Evolutionary conservation across 2,113 vertebrate genomes (phyloP), one percentile per base, ranked within the genome.

Genomic region (Stomatorhinus ivindoensis): DNA sequence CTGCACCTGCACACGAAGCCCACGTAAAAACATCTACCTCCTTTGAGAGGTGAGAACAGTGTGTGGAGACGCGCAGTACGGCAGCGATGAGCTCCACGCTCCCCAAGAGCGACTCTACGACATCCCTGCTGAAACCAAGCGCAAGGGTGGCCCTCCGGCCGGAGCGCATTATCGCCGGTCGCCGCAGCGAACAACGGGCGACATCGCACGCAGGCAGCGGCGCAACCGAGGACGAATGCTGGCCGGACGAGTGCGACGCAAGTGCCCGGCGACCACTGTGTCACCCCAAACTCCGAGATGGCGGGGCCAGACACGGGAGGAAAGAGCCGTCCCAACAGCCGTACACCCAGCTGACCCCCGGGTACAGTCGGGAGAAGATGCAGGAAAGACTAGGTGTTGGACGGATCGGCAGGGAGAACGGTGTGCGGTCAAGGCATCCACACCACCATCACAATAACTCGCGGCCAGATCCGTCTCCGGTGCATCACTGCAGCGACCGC

Each of bases 191-290:
- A 7, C 89, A 90, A 35, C 91, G 92, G 42, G 93, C 93, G 87
- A 61, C 90, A 90, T 91, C 87, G 89, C 93, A 92, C 88, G 93
- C 92, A 91, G 92, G 92, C 90, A 90, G 92, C 35, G 27, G 87
- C 55, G 87, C 55, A 1, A 61, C 65, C 3, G 94, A 92, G 7
- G 94, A 94, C 86, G 65, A 88, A 48, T 92, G 90, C 47, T 93
- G 95, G 93, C 90, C 88, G 73, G 93, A 94, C 19, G 94, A 95
- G 87, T 95, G 96, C 92, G 97, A 98, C 91, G 95, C 96, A 87
- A 98, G 97, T 87, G 96, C 95, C 21, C 95, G 97, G 92, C 97
- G 97, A 97, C 97, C 97, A 53, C 95, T 98, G 51, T 98, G 97
- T 93, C 96, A 96, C 89, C 97, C 98, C 0, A 95, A 93, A 61